Evolutionary conservation across 2,113 vertebrate genomes (phyloP).

Genomic region (Fregata magnificens): DNA sequence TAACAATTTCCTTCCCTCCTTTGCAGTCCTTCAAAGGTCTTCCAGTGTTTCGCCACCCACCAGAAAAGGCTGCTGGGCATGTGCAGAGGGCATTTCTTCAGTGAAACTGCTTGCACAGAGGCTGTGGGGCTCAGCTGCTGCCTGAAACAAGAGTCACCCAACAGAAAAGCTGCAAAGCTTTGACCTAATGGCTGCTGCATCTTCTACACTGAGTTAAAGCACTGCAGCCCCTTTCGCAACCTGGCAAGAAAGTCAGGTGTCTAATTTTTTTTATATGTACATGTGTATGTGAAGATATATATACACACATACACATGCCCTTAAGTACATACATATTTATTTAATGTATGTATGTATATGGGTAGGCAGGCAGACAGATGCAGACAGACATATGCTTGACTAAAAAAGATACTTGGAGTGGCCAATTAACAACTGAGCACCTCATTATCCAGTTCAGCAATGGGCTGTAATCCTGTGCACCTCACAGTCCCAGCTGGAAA

Average conservation of each 20-base stretch:
- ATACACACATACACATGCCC: accelerated
- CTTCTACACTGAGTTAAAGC: background rate
- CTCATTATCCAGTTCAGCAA: background rate
- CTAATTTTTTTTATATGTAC: background rate
- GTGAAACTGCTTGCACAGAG: background rate
- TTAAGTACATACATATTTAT: background rate
- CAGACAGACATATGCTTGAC: background rate
- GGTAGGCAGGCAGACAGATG: background rate
- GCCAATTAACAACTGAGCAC: background rate
- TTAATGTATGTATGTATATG: background rate
- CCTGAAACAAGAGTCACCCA: background rate
- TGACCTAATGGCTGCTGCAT: background rate
- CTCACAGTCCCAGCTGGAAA: background rate
- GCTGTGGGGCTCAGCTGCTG: background rate
- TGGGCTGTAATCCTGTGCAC: background rate
- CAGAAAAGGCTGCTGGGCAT: background rate
- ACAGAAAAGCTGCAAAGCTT: background rate
- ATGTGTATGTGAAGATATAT: background rate
- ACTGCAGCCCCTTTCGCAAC: background rate
- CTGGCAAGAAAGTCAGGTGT: background rate
- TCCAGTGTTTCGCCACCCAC: background rate
- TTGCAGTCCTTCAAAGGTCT: background rate
- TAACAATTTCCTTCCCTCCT: background rate
- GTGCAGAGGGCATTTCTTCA: background rate
- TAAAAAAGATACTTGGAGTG: background rate